phyloP scores from a whole-genome alignment of 1,140 invertebrate genomes.

The Epicauta chinensis region DNA sequence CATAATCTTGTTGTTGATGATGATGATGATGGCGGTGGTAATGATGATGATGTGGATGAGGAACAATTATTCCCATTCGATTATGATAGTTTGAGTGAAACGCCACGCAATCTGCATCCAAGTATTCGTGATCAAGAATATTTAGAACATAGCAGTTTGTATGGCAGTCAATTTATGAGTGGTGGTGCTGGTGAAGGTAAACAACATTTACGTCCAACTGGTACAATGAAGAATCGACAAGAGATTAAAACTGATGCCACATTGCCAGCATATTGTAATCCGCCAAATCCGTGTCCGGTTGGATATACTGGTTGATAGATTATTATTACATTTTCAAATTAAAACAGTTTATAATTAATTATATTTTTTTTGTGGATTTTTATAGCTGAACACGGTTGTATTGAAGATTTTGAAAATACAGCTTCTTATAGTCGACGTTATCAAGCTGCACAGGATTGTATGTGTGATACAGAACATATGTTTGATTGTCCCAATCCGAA shows the following conservation, averaged over 20 bases:
- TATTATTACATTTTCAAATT: too few relatives aligned
- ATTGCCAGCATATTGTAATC: conserved; percentile 96
- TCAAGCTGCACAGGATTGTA: conserved; percentile 89
- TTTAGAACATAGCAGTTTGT: conserved; percentile 79
- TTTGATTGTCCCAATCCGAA: conserved; percentile 70
- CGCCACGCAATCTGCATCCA: conserved; percentile 56
- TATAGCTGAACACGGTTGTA: conserved; percentile 66
- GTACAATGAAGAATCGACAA: conserved; percentile 50
- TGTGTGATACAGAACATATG: conserved; percentile 99
- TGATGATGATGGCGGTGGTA: too few relatives aligned
- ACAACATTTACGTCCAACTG: conserved; percentile 58
- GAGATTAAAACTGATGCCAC: conserved; percentile 86
- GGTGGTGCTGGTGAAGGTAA: conserved; percentile 72
- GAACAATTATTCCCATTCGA: conserved; percentile 23
- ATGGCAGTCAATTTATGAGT: conserved; percentile 71
- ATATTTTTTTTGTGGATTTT: neutral
- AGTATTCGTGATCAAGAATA: conserved; percentile 85
- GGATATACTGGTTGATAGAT: conserved; percentile 65
- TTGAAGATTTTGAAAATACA: conserved; percentile 83
- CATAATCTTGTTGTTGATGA: conserved; percentile 17
- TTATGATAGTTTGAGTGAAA: conserved; percentile 35
- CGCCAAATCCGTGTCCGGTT: conserved; percentile 95
- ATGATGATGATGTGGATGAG: conserved; percentile 12
- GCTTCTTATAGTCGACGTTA: conserved; percentile 92
- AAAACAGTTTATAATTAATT: neutral